Evolutionary conservation across 2,113 vertebrate genomes (phyloP), one percentile per base, ranked within the genome.

Genomic region (Burhinus bistriatus): DNA sequence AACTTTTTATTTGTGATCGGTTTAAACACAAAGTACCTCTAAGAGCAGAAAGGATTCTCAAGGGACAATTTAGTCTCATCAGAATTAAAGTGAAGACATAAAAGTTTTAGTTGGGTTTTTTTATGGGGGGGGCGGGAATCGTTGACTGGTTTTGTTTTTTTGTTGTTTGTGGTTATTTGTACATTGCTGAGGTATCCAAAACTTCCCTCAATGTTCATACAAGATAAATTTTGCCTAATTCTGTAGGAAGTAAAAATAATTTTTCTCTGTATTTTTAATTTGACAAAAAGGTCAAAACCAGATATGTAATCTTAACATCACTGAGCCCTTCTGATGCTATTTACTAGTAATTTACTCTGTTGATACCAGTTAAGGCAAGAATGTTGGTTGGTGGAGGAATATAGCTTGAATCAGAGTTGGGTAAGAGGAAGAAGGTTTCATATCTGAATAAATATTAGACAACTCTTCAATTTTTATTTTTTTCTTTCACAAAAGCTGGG

Each of bases 401-500:
- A 10, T 7, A 81, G 30, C 30, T 36, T 77, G 36, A 82, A 38
- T 47, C 5, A 27, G 21, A 65, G n/a, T 73, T 1, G 5, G 3
- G 1, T 55, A 47, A 51, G 23, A 69, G 22, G 8, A 76, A 57
- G 47, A 57, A 64, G 27, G 2, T 52, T 77, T 94, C 2, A 8
- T 68, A 57, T n/a, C 17, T 65, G 25, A 47, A n/a, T 47, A 70
- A 90, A 32, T 6, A 44, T 9, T 85, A 32, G 49, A 25, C 3
- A 61, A 4, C 17, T 79, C 6, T 87, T n/a, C 10, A 36, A 15
- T 19, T 42, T 30, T 44, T 19, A 36, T 30, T 15, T 11, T 38
- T 8, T 23, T 2, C 4, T 25, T 47, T 83, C 14, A 40, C 1
- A 0, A 5, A 57, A 83, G 26, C 8, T 34, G 2, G 0, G 2